Evolutionary conservation across 2,888 invertebrate species (phyloP).

Genomic region (Drosophila robusta): DNA sequence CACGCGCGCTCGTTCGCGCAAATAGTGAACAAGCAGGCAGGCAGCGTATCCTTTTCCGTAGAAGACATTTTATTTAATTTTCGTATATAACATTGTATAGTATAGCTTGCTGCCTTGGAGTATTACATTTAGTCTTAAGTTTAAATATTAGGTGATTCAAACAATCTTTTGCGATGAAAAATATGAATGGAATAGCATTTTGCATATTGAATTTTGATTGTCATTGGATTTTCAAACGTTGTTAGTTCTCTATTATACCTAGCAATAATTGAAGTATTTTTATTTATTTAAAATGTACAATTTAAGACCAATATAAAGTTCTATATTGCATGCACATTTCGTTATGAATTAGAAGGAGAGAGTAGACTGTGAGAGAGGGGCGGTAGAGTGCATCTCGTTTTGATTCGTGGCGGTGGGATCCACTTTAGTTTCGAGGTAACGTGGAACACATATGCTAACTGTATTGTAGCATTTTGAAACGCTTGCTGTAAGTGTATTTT

Average conservation of each 20-base stretch:
- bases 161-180: neutral
- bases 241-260: neutral
- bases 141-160: neutral
- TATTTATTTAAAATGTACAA: neutral
- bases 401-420: slow-evolving; percentile 2
- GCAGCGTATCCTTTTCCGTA: neutral
- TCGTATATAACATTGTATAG: neutral
- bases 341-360: slow-evolving; percentile 4
- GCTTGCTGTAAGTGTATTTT: neutral
- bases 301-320: neutral
- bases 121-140: neutral
- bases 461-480: neutral
- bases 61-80: neutral
- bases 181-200: neutral
- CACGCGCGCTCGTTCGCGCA: slow-evolving; percentile 37
- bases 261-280: neutral
- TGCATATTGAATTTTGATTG: too few relatives aligned
- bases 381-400: slow-evolving; percentile 17
- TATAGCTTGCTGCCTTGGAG: neutral
- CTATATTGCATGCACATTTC: neutral
- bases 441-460: neutral
- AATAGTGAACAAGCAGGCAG: neutral
- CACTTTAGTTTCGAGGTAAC: neutral
- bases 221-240: neutral
- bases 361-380: neutral